Evolutionary conservation across 2,797 vertebrate genomes (phyloP).

Genomic region (Gobionotothen gibberifrons): DNA sequence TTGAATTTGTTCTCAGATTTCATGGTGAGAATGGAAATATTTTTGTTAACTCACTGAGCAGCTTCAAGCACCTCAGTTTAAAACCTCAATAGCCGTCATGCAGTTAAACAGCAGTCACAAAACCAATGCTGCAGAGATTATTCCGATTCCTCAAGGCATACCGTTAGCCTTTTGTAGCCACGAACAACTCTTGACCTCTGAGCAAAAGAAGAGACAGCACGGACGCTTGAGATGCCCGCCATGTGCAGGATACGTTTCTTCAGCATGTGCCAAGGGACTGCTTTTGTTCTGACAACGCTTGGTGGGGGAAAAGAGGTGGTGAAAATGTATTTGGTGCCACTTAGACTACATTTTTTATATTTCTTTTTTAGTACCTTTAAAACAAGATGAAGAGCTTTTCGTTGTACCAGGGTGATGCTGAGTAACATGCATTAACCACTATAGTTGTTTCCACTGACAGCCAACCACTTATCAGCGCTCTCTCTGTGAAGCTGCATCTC

Average conservation of each 20-base stretch:
- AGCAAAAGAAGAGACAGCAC: conserved; percentile 28
- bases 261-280: conserved; percentile 65
- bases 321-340: conserved; percentile 49
- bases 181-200: conserved; percentile 56
- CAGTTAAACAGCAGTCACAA: conserved; percentile 33
- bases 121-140: conserved; percentile 48
- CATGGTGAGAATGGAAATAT: not conserved
- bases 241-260: conserved; percentile 38
- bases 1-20: conserved; percentile 21
- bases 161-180: conserved; percentile 54
- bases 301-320: conserved; percentile 20
- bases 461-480: conserved; percentile 52
- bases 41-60: conserved; percentile 36
- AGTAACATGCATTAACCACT: conserved; percentile 72
- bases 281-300: conserved; percentile 39
- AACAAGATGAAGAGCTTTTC: conserved; percentile 32
- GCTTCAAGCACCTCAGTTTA: conserved; percentile 53
- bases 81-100: conserved; percentile 52
- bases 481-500: conserved; percentile 40
- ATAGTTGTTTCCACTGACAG: conserved; percentile 67
- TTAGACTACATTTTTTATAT: conserved; percentile 50
- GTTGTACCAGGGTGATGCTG: conserved; percentile 45
- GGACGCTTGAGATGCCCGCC: conserved; percentile 35
- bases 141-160: conserved; percentile 36
- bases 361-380: conserved; percentile 39